phyloP scores from a whole-genome alignment of 2,113 vertebrate genomes.

The Syngnathus scovelli region DNA sequence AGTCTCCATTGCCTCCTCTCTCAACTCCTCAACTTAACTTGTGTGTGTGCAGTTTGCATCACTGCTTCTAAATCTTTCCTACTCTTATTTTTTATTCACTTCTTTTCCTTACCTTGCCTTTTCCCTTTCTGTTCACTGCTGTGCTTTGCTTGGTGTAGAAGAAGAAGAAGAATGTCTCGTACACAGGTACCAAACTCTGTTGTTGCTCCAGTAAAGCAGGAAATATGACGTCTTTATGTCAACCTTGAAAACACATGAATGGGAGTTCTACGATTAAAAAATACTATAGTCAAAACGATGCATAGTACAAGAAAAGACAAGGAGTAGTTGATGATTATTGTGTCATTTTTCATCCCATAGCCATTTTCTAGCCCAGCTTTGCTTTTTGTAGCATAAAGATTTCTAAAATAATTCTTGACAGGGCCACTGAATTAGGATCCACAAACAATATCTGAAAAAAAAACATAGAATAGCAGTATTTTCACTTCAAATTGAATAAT shows the following conservation, averaged over 20 bases:
- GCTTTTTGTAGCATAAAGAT: background rate
- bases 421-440: background rate
- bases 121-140: slow-evolving; percentile 38
- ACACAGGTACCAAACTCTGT: slow-evolving; percentile 62
- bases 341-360: background rate
- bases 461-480: background rate
- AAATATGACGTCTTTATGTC: background rate
- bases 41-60: slow-evolving; percentile 32
- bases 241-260: background rate
- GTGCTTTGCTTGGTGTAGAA: slow-evolving; percentile 61
- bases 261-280: background rate
- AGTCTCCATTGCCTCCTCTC: slow-evolving; percentile 62
- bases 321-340: background rate
- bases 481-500: background rate
- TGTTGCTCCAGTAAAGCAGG: background rate
- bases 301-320: background rate
- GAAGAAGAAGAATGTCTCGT: slow-evolving; percentile 73
- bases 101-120: slow-evolving; percentile 41
- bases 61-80: slow-evolving; percentile 47
- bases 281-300: background rate
- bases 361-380: background rate
- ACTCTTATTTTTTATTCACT: slow-evolving; percentile 25
- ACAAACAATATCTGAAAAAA: background rate
- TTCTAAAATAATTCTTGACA: background rate
- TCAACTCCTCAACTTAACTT: slow-evolving; percentile 47